phyloP scores from a whole-genome alignment of 2,888 invertebrate species.

The Tachina fera region DNA sequence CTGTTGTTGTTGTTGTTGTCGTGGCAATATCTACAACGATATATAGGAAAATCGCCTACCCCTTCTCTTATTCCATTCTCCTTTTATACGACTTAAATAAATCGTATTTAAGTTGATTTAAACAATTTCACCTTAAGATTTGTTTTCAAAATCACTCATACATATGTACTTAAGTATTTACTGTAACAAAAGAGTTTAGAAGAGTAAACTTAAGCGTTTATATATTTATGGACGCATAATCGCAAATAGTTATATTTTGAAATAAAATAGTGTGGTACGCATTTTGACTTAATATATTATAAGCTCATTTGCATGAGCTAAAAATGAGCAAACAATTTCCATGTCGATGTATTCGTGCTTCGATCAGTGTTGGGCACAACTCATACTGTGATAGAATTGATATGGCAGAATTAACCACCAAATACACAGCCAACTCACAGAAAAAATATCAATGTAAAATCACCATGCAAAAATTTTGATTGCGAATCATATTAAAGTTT shows the following conservation, averaged over 20 bases:
- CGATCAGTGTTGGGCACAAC: no score
- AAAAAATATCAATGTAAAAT: no score
- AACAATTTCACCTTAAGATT: constrained; percentile 73
- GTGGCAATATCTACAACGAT: neutral
- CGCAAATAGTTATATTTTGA: no score
- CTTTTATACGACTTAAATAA: constrained; percentile 74
- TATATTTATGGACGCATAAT: neutral
- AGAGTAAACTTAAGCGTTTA: neutral
- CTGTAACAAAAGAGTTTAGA: neutral
- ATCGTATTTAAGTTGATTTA: constrained; percentile 76
- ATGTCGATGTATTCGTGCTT: no score
- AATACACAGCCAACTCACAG: no score
- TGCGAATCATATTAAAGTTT: no score
- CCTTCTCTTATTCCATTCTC: neutral
- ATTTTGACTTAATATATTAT: neutral
- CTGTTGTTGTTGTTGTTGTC: neutral
- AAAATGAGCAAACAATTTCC: no score
- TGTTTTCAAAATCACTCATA: constrained; percentile 33
- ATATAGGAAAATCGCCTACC: constrained; percentile 28
- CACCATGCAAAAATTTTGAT: no score
- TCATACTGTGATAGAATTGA: no score
- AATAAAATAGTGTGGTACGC: neutral
- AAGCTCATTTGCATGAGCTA: no score
- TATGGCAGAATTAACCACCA: no score
- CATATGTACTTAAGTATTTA: neutral